These are phyloP conservation scores for Trissonchulus sp. DNA, from an alignment of 2,888 invertebrate species.

Conservation along the genomic window DNA sequence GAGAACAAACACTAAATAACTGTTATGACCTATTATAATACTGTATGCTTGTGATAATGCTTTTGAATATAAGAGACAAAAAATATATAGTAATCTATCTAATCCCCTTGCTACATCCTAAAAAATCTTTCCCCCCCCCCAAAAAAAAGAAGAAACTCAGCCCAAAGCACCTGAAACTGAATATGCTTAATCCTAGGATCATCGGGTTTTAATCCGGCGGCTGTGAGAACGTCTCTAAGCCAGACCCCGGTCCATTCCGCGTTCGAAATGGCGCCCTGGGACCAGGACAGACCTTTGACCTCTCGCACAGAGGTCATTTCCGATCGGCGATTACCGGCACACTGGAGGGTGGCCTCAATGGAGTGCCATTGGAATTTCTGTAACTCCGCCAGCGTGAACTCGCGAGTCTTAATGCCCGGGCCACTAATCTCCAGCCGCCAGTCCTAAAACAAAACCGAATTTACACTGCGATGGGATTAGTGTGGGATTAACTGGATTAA, in stretches of 20 bases:
- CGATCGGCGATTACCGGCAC: constrained; percentile 87
- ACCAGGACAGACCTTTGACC: constrained; percentile 72
- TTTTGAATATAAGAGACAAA: no score
- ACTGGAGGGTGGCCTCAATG: constrained; percentile 79
- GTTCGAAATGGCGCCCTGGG: constrained; percentile 82
- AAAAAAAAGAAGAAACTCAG: no score
- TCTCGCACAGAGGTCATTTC: constrained; percentile 68
- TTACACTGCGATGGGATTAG: no score
- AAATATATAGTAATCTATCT: no score
- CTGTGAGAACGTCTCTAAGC: constrained; percentile 54
- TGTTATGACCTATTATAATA: no score
- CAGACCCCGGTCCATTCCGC: constrained; percentile 78
- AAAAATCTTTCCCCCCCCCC: no score
- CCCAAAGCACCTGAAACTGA: constrained; percentile 24
- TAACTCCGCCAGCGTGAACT: constrained; percentile 62
- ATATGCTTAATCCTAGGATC: constrained; percentile 8
- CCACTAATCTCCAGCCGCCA: constrained; percentile 32
- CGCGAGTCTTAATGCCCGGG: constrained; percentile 57
- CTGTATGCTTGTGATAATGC: no score
- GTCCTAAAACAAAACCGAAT: constrained; percentile 12
- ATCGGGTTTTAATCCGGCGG: constrained; percentile 34
- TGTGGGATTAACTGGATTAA: no score
- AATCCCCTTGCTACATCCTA: no score
- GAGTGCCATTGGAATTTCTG: constrained; percentile 66
- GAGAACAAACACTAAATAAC: no score